Base-by-base conservation (phyloP, 1,140 invertebrate genomes). In the Drosophila mauritiana region DNA sequence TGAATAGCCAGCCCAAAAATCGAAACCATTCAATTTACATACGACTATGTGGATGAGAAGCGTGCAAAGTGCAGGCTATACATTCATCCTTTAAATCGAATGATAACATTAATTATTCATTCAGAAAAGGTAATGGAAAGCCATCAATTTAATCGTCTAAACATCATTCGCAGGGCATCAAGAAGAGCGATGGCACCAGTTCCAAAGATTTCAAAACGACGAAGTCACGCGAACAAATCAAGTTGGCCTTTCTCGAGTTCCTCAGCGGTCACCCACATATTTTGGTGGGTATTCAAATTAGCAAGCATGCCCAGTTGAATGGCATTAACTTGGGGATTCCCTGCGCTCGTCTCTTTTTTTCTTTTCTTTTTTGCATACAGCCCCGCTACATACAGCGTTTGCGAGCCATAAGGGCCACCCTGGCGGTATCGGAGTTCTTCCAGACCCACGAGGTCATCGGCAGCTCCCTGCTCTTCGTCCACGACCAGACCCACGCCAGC, bases 161-260 rank as follows among this genome's bases (percentile, higher is more conserved):
- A 4, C 42, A 5, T 17, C 10, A 1, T 73, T 62, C 55, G 31
- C 49, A 92, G 91, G 98, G 98, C 7, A 97, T 99, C 64, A 97
- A 97, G 93, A 96, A 96, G 75, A 95, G 95, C 43, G 96, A 97
- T 85, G 97, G 97, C 37, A 96, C 95, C 53, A 97, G 97, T 52
- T 96, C 96, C 70, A 99, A 98, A 94, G 98, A 99, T 92, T 99
- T 98, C 91, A 99, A 99, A 93, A 99, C 97, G n/a, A 98, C 97
- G 4, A 96, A 97, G 93, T 96, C 95, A 25, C 94, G 94, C 79
- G 96, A 97, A 40, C 95, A 96, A 93, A 97, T 99, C 31, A 94
- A 95, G 68, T 95, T 96, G 78, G 96, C 96, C 11, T 95, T 99
- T 78, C 94, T 93, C 80, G 95, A 96, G 63, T 99, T 99, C 91